A percentile compares a stretch with the other conserved stretches of the same genome.
phyloP scores from a whole-genome alignment of 1,140 invertebrate species.

The Heliconius hewitsoni region DNA sequence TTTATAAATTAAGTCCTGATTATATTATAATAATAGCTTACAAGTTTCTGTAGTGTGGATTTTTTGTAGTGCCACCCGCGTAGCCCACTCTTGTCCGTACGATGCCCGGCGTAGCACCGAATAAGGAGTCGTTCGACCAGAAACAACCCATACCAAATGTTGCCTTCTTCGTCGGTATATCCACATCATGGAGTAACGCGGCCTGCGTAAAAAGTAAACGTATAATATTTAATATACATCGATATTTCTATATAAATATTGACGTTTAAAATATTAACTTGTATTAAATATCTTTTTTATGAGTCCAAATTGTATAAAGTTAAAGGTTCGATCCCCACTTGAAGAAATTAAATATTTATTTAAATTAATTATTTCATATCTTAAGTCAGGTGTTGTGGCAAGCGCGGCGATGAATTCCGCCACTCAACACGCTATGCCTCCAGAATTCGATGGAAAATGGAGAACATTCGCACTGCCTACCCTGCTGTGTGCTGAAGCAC shows the following conservation, averaged over 20 bases:
- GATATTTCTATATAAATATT: background rate
- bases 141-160: slow-evolving; percentile 98
- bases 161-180: slow-evolving; percentile 83
- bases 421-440: too few species aligned
- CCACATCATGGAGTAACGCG: slow-evolving; percentile 74
- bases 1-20: too few species aligned
- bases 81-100: slow-evolving; percentile 97
- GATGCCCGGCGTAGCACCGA: slow-evolving; percentile 92
- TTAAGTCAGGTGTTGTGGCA: too few species aligned
- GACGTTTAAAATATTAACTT: background rate
- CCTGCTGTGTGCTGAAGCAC: too few species aligned
- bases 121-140: slow-evolving; percentile 96
- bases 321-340: too few species aligned
- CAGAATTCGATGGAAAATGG: too few species aligned
- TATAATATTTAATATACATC: background rate
- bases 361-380: too few species aligned
- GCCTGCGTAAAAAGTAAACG: slow-evolving; percentile 42
- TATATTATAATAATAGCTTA: slow-evolving; percentile 80
- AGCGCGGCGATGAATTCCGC: too few species aligned
- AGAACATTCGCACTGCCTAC: too few species aligned
- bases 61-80: slow-evolving; percentile 90
- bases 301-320: too few species aligned
- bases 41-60: slow-evolving; percentile 93
- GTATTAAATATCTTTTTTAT: too few species aligned
- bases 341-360: too few species aligned